A percentile compares a stretch with the other conserved stretches of the same genome.
These are phyloP conservation scores for Syrmaticus mikado DNA, from an alignment of 2,113 vertebrate species.

Conservation along the genomic window DNA sequence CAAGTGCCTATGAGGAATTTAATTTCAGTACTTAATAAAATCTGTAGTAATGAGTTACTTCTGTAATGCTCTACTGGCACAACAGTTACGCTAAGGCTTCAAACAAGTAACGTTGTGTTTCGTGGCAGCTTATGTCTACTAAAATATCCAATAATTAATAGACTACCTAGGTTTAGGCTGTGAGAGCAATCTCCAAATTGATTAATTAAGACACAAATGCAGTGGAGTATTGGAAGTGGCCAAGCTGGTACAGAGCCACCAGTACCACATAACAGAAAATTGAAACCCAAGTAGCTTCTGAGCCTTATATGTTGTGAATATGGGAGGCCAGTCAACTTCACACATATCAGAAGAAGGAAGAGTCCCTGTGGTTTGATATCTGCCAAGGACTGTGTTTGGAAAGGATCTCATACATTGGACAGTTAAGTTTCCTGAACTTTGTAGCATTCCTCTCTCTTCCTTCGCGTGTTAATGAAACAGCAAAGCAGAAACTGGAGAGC, in stretches of 20 bases:
- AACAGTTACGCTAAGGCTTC: neutral
- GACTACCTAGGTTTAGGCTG: neutral
- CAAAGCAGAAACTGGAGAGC: neutral
- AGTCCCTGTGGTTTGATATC: slow-evolving; percentile 27
- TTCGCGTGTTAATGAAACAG: neutral
- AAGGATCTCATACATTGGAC: neutral
- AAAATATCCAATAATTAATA: neutral
- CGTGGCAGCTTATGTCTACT: neutral
- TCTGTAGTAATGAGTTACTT: neutral
- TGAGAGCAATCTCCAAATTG: neutral
- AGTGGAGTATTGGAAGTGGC: neutral
- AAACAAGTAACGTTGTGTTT: neutral
- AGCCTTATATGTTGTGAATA: neutral
- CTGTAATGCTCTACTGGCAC: neutral
- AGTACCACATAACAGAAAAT: neutral
- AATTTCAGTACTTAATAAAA: neutral
- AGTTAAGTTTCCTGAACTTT: neutral
- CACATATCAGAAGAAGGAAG: neutral
- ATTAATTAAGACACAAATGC: neutral
- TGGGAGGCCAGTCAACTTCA: neutral
- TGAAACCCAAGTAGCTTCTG: neutral
- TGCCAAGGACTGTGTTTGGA: slow-evolving; percentile 18
- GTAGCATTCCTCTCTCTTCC: neutral
- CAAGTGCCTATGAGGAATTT: neutral
- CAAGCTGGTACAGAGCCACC: neutral